Evolutionary conservation across 2,797 vertebrate genomes (phyloP), one percentile per base, ranked within the genome.

Genomic region (Danio choprae): DNA sequence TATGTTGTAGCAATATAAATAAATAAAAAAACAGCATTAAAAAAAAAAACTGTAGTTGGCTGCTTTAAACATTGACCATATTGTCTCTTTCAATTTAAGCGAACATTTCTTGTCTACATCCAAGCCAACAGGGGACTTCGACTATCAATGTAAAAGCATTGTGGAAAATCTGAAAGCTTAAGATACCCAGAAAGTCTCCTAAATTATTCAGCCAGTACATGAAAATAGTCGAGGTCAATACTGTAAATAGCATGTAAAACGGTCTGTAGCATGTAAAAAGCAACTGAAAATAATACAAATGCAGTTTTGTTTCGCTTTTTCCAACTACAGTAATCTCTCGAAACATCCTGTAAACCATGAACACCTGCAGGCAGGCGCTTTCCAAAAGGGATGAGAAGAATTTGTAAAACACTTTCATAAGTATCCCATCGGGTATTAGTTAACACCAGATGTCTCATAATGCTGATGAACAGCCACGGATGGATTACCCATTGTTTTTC

Each of bases 401-500:
- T 77, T 58, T 75, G 36, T 75, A 10, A 75, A 41, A 53, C 48
- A 15, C 12, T 40, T 73, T 56, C 7, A 5, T 40, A 68, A 77
- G 55, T 68, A 40, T 50, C 5, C 7, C 16, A 78, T 59, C 60
- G 62, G 62, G 1, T 53, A 43, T 56, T 78, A 40, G 43, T 70
- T 70, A 69, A 79, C 36, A 36, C n/a, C 56, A 79, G 44, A 79
- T 79, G 67, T 70, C 65, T 60, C 43, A 16, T 60, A 79, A 63
- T 5, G 40, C 36, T 79, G 67, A 70, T 29, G 13, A 79, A 62
- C 56, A 53, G 48, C 13, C 3, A n/a, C 0, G 8, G 18, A 71
- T 62, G 46, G 18, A 60, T 62, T 53, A 59, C 53, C 36, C 50
- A 62, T 62, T 60, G 56, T 60, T 36, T 71, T 70, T 1, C 12